These are phyloP conservation scores for Atopsyche davidsoni DNA, from an alignment of 1,140 invertebrate genomes.

Conservation along the genomic window DNA sequence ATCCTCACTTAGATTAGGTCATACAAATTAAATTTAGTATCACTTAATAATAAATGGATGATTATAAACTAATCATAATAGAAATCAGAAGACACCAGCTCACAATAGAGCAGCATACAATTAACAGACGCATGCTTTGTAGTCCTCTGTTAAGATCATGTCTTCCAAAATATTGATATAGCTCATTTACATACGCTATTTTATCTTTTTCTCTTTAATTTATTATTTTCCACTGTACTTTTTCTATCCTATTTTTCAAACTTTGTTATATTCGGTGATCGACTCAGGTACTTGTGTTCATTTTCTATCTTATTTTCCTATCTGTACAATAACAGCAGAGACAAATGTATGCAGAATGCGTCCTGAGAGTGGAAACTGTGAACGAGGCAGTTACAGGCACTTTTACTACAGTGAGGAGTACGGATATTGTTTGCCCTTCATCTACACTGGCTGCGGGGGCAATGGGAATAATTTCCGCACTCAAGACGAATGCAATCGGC, in stretches of 20 bases:
- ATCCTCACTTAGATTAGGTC: neutral
- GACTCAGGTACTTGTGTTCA: neutral
- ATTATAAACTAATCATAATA: too few relatives aligned
- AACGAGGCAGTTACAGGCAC: constrained; percentile 50
- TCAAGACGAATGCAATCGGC: constrained; percentile 36
- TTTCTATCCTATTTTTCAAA: too few relatives aligned
- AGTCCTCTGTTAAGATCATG: too few relatives aligned
- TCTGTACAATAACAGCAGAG: too few relatives aligned
- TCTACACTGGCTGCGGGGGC: constrained; percentile 76
- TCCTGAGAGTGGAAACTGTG: constrained; percentile 66
- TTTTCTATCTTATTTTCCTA: neutral
- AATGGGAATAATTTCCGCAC: constrained; percentile 65
- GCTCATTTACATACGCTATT: too few relatives aligned
- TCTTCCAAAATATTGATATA: too few relatives aligned
- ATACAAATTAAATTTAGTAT: neutral
- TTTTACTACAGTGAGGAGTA: constrained; percentile 69
- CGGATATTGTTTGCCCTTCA: constrained; percentile 61
- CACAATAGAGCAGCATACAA: too few relatives aligned
- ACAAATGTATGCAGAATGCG: constrained; percentile 58
- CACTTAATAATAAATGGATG: neutral
- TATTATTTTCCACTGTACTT: too few relatives aligned
- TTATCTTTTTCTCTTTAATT: too few relatives aligned
- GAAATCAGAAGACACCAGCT: too few relatives aligned
- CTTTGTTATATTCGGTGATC: too few relatives aligned
- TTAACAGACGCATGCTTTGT: too few relatives aligned